Evolutionary conservation across 2,888 invertebrate genomes (phyloP), one percentile per base, ranked within the genome.

Genomic region (Megalurothrips usitatus): DNA sequence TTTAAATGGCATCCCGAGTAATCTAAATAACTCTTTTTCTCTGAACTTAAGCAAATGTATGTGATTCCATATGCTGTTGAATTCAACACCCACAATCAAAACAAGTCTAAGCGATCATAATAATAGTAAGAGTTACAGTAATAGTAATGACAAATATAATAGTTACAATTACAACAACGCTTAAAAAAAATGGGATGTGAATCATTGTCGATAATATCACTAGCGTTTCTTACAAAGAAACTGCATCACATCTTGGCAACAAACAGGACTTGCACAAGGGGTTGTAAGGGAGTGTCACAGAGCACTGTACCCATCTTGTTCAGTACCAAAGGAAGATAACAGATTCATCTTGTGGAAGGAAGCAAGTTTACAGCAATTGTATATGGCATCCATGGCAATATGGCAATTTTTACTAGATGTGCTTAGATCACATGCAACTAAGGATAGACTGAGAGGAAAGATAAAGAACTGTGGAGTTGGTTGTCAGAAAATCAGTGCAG

Each of bases 201-300:
- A 75, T 75, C 68, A 75, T 75, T 75, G 68, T 75, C 68, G 68
- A 75, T 26, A 75, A 75, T 75, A 75, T 75, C 68, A 75, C 68
- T 75, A 75, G 68, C 68, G 68, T 75, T 75, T 75, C 68, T 75
- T 26, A 26, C 26, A 26, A 26, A 68, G 68, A 75, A 75, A 75
- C 68, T 75, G 68, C 68, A 75, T 75, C 68, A 75, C 68, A 75
- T 75, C 68, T 75, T 75, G 68, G 68, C 68, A 75, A 26, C 68
- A 75, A 75, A 23, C 23, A 23, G 68, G 68, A 75, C 68, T 75
- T 75, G 68, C 23, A 1, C 68, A 75, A 23, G 68, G 68, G 23
- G 26, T 26, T 75, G 23, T 26, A 26, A 26, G 23, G 11, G 68
- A 68, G 68, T 23, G 68, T 68, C 9, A n/a, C 11, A 23, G 23